Base-by-base conservation (phyloP, 2,888 invertebrate species). In the Zhengitettix transpicula region DNA sequence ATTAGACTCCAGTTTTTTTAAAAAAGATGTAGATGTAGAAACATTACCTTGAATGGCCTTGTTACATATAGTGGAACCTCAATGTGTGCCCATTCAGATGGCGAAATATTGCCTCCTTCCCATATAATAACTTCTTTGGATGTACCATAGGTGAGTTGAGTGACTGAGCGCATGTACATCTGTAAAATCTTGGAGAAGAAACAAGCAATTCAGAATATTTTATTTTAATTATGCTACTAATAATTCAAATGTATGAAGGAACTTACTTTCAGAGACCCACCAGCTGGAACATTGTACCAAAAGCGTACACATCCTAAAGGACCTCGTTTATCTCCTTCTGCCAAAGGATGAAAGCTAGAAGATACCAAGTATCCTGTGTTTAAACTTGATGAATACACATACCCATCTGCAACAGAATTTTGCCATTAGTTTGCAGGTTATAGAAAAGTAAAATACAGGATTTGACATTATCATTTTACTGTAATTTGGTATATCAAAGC, bases 261-360 rank as follows among this genome's bases (percentile, higher is more conserved):
- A 28, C 28, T 28, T 47, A 47, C 47, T n/a, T 47, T 47, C n/a
- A 47, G n/a, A n/a, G 47, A 47, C n/a, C 47, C 47, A 47, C 47
- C 47, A 47, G 47, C 9, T 14, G 47, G 47, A 47, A 47, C 47
- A 47, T 47, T 47, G 42, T 63, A 60, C 64, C 62, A 61, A 62
- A 67, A 68, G 14, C 66, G 63, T n/a, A 67, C 65, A 56, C 68
- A 68, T 5, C 68, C 68, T 40, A 65, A 51, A 1, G 64, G 63
- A 10, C 65, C 65, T 28, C 63, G 58, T 3, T 52, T 15, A n/a
- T 60, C 59, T 16, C 61, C 62, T 44, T 56, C 58, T 55, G 42
- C 57, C 9, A 58, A 58, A 12, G 62, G 60, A 60, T 66, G 67
- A 57, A 66, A 64, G 62, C 67, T 68, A 14, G 67, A 63, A 1